Base-by-base conservation (phyloP, 2,113 vertebrate genomes). In the Cavia aperea region DNA sequence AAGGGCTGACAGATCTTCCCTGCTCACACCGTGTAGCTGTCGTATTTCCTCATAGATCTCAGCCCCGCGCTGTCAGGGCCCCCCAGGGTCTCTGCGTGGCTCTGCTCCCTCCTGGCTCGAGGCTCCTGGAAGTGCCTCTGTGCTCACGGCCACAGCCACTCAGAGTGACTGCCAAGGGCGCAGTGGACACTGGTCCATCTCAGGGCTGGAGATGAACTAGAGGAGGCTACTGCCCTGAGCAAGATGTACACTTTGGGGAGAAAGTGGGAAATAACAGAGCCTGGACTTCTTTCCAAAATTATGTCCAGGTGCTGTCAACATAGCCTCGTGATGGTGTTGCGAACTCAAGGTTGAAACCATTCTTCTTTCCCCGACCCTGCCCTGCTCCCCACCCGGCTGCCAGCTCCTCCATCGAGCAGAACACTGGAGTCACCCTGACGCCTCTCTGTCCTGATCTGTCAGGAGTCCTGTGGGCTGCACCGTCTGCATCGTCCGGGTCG, bases 21-120 rank as follows among this genome's bases (percentile, higher is more conserved):
- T 95, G 94, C 77, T 92, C 68, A 0, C 31, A 68, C 54, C 10
- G 88, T 26, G 70, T 70, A 90, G 94, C 87, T 75, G 93, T 90
- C 96, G 91, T 72, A 43, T 92, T 88, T 87, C 90, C 90, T 95
- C 93, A 94, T 83, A 90, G 93, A 90, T 88, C 46, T 7, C 93
- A 93, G 95, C 70, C 77, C 62, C 96, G 49, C 39, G 43, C 94
- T 95, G 89, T 95, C 96, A 93, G 33, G 3, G 84, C 79, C 24
- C 79, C 89, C 58, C 1, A 0, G 51, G 62, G 89, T 70, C 94
- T 94, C 91, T 60, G 0, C 12, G 23, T 88, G 43, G 94, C 81
- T 95, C 73, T 78, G 95, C 92, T 79, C 49, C 1, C 23, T 96
- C 85, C 92, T 24, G 51, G 82, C 95, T 89, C 86, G 70, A 18